phyloP scores from a whole-genome alignment of 2,888 invertebrate species.

The Andrena bucephala region DNA sequence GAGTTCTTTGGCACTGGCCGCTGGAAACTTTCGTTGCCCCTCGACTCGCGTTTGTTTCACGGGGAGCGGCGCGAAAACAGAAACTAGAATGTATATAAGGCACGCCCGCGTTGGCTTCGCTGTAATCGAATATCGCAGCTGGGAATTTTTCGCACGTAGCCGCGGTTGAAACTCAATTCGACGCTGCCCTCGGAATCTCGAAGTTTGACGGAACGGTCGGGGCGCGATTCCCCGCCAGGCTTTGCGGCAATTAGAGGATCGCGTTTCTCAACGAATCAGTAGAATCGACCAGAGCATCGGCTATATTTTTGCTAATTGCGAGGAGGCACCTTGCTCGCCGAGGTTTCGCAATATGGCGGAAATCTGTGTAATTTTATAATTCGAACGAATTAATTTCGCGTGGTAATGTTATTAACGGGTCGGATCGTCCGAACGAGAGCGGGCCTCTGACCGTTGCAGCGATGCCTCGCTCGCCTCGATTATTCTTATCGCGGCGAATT shows the following conservation, averaged over 20 bases:
- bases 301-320: too few relatives aligned
- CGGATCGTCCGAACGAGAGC: not conserved
- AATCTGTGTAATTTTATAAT: too few relatives aligned
- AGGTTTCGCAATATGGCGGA: too few relatives aligned
- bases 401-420: slow-evolving; percentile 34
- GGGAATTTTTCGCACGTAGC: slow-evolving; percentile 26
- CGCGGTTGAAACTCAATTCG: slow-evolving; percentile 49
- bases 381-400: slow-evolving; percentile 27
- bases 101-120: not conserved
- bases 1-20: not conserved
- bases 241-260: not conserved
- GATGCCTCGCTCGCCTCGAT: slow-evolving; percentile 49
- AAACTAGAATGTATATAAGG: not conserved
- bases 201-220: slow-evolving; percentile 4
- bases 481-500: slow-evolving; percentile 70
- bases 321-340: too few relatives aligned
- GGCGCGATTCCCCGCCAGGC: not conserved
- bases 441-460: slow-evolving; percentile 6
- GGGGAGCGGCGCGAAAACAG: not conserved
- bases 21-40: not conserved
- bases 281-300: too few relatives aligned
- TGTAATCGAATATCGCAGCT: slow-evolving; percentile 41
- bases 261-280: not conserved
- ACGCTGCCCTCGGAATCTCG: slow-evolving; percentile 16
- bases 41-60: not conserved